phyloP scores from a whole-genome alignment of 2,888 invertebrate species.

The Cephonodes hylas region DNA sequence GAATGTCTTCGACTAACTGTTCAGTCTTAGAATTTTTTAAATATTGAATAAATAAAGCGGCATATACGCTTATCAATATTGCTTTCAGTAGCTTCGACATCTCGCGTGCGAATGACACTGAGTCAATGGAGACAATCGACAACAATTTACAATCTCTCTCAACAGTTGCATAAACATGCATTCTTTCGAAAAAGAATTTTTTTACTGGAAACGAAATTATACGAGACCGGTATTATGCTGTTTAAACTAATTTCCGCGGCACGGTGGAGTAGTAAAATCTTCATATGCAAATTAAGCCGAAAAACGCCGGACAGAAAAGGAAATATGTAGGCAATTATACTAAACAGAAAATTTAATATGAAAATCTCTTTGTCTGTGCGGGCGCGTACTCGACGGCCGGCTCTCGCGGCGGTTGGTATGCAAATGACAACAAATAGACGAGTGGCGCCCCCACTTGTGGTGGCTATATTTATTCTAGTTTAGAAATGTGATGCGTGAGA shows the following conservation, averaged over 20 bases:
- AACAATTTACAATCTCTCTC: background rate
- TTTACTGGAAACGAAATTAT: slow-evolving; percentile 22
- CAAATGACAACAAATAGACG: slow-evolving; percentile 63
- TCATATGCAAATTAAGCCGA: slow-evolving; percentile 52
- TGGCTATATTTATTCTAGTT: slow-evolving; percentile 31
- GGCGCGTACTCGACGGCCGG: slow-evolving; percentile 34
- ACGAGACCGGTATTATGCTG: slow-evolving; percentile 15
- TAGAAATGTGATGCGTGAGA: slow-evolving; percentile 24
- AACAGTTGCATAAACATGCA: slow-evolving; percentile 19
- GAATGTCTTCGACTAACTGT: slow-evolving; percentile 34
- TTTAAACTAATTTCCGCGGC: slow-evolving; percentile 3
- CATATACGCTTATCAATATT: slow-evolving; percentile 42
- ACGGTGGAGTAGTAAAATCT: slow-evolving; percentile 18
- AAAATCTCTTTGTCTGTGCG: slow-evolving; percentile 61
- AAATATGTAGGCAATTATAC: slow-evolving; percentile 68
- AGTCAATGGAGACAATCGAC: background rate
- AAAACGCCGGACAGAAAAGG: slow-evolving; percentile 41
- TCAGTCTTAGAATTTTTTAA: slow-evolving; percentile 33
- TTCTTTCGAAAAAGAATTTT: slow-evolving; percentile 4
- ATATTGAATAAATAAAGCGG: slow-evolving; percentile 41
- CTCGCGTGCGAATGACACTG: slow-evolving; percentile 17
- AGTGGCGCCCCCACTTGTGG: slow-evolving; percentile 40
- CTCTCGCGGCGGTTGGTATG: slow-evolving; percentile 50
- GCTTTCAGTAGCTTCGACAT: slow-evolving; percentile 53
- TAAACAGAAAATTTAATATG: slow-evolving; percentile 73